Evolutionary conservation across 1,140 invertebrate genomes (phyloP).

Genomic region (Trichogramma pretiosum): DNA sequence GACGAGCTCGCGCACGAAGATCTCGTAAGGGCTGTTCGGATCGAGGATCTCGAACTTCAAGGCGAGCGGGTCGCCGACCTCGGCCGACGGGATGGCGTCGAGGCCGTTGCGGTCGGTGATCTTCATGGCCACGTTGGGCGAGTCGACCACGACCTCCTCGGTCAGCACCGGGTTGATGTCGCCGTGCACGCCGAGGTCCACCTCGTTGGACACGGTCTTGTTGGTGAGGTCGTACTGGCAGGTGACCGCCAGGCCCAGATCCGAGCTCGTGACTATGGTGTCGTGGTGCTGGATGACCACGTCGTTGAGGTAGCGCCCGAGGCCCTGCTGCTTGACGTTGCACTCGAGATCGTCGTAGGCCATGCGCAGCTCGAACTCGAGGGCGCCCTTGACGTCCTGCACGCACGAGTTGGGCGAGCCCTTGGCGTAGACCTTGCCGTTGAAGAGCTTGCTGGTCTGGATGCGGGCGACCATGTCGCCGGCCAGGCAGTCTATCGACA

Average conservation of each 20-base stretch:
- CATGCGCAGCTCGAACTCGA: slow-evolving; percentile 83
- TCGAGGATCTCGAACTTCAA: slow-evolving; percentile 87
- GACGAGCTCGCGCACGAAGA: slow-evolving; percentile 86
- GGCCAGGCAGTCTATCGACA: slow-evolving; percentile 82
- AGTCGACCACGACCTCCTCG: slow-evolving; percentile 81
- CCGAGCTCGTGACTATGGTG: slow-evolving; percentile 87
- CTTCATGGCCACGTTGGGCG: slow-evolving; percentile 88
- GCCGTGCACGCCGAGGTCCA: slow-evolving; percentile 78
- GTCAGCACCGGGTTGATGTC: slow-evolving; percentile 71
- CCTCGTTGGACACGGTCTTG: slow-evolving; percentile 86
- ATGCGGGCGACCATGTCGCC: slow-evolving; percentile 88
- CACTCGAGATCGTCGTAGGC: slow-evolving; percentile 87
- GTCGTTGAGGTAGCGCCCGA: slow-evolving; percentile 79
- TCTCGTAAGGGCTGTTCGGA: slow-evolving; percentile 85
- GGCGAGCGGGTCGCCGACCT: slow-evolving; percentile 83
- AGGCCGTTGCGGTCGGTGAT: slow-evolving; percentile 78
- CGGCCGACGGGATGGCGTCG: slow-evolving; percentile 69
- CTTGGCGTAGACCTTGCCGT: slow-evolving; percentile 90
- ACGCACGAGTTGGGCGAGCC: slow-evolving; percentile 86
- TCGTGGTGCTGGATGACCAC: slow-evolving; percentile 91
- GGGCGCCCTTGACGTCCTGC: slow-evolving; percentile 70
- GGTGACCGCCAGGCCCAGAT: slow-evolving; percentile 82
- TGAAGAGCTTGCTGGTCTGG: slow-evolving; percentile 84
- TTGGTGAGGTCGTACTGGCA: slow-evolving; percentile 91
- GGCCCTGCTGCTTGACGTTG: slow-evolving; percentile 75